Base-by-base conservation (phyloP, 2,797 vertebrate genomes). In the Microchirus variegatus region DNA sequence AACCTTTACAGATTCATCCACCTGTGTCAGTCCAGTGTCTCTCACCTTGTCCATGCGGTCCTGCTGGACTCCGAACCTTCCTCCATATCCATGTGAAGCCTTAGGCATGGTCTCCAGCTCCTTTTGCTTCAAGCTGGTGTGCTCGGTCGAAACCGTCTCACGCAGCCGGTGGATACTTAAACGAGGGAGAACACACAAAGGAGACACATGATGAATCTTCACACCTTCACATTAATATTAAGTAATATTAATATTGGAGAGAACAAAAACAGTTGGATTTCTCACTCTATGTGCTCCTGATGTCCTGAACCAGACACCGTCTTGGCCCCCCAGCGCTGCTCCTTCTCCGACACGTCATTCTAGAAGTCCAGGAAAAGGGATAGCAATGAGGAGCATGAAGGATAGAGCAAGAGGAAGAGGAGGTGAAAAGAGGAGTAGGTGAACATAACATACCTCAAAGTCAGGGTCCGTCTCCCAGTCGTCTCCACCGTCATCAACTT, bases 391-490 rank as follows among this genome's bases (percentile, higher is more conserved):
- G 3, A 38, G 12, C 7, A 8, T 2, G 26, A 35, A 51, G 11
- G 9, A 14, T 1, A 13, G 5, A 22, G 18, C 9, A n/a, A 1
- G 18, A 0, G 11, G 0, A 38, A 10, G 35, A 38, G 10, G 35
- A 17, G 15, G n/a, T 3, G 36, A 9, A 10, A 9, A 35, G 13
- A 12, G 2, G 5, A 52, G 13, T 50, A 18, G 37, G 22, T 0
- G 2, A 15, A 3, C 2, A 5, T 0, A 4, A 2, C 77, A 0
- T 87, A 98, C 97, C 96, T 96, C 97, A 65, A 98, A 98, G 82
- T 99, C 97, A 0, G 97, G 96, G 85, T 99, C 97, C 0, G 97
- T 99, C 85, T 99, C 97, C 97, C 97, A 99, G 90, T 98, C 96
- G 1, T 98, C 97, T 0, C 87, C 92, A 19, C 89, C 94, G 0